phyloP scores from a whole-genome alignment of 2,113 vertebrate species.

The Nicator chloris region DNA sequence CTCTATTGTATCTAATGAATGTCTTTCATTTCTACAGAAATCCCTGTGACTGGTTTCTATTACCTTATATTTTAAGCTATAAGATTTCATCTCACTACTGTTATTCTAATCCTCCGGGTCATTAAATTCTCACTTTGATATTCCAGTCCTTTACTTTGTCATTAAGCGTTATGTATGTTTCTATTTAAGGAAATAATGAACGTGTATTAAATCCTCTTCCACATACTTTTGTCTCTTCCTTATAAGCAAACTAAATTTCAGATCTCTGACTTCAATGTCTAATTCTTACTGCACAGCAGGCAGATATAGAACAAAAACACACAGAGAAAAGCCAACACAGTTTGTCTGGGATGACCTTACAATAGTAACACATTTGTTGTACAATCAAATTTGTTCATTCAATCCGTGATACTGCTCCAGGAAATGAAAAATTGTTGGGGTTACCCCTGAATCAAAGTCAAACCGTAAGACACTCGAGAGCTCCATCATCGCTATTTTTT shows the following conservation, averaged over 20 bases:
- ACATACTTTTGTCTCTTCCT: not conserved
- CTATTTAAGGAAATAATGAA: not conserved
- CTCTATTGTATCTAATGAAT: not conserved
- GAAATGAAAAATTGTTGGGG: not conserved
- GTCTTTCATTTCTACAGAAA: slow-evolving; percentile 21
- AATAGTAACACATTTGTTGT: not conserved
- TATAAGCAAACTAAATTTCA: not conserved
- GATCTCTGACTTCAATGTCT: not conserved
- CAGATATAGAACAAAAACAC: not conserved
- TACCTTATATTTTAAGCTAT: not conserved
- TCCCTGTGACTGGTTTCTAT: not conserved
- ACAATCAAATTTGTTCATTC: not conserved
- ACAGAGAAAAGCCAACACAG: not conserved
- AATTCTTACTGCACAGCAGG: not conserved
- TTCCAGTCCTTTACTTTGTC: not conserved
- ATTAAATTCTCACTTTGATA: not conserved
- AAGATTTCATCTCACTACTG: not conserved
- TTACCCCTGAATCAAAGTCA: not conserved
- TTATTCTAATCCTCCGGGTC: not conserved
- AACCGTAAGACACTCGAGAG: not conserved
- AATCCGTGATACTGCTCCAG: not conserved
- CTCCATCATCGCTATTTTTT: not conserved
- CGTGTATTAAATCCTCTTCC: not conserved
- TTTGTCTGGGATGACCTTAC: not conserved
- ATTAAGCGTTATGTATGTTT: not conserved